Conservation (phyloP, 2,797 vertebrate genomes). For the Platyrinchus mystaceus region DNA sequence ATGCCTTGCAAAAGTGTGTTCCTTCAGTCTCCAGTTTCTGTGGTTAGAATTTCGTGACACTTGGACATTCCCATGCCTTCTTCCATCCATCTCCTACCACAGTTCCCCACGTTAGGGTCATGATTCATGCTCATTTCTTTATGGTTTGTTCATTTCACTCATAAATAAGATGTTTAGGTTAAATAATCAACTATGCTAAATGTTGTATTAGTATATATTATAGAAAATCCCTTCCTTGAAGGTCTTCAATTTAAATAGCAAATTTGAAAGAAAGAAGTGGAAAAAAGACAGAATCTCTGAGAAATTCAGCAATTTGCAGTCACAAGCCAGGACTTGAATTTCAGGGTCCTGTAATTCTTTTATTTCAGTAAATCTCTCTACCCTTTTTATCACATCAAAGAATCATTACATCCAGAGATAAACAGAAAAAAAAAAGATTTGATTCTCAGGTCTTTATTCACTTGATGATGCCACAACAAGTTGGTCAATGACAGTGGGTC, state of each 20-base stretch:
- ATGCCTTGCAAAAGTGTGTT: background rate
- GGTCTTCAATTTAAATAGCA: background rate
- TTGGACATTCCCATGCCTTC: background rate
- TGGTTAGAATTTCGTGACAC: background rate
- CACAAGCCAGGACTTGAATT: background rate
- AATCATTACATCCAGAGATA: background rate
- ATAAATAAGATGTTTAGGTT: background rate
- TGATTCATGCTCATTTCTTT: background rate
- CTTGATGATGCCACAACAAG: background rate
- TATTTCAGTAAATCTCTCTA: background rate
- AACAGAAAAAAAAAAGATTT: background rate
- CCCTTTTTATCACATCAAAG: background rate
- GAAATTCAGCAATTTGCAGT: background rate
- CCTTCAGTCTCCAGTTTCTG: background rate
- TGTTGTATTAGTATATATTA: background rate
- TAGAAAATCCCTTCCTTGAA: background rate
- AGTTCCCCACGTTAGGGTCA: background rate
- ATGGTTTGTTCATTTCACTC: background rate
- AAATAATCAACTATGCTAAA: background rate
- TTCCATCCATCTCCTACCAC: background rate
- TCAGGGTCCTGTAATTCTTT: background rate
- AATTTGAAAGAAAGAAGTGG: background rate
- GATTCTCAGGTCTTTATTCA: background rate
- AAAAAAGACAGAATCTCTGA: background rate
- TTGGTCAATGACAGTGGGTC: background rate